A percentile compares a stretch with the other conserved stretches of the same genome.
These are phyloP conservation scores for Dasypus novemcinctus DNA, from an alignment of 2,113 vertebrate genomes.

Conservation along the genomic window DNA sequence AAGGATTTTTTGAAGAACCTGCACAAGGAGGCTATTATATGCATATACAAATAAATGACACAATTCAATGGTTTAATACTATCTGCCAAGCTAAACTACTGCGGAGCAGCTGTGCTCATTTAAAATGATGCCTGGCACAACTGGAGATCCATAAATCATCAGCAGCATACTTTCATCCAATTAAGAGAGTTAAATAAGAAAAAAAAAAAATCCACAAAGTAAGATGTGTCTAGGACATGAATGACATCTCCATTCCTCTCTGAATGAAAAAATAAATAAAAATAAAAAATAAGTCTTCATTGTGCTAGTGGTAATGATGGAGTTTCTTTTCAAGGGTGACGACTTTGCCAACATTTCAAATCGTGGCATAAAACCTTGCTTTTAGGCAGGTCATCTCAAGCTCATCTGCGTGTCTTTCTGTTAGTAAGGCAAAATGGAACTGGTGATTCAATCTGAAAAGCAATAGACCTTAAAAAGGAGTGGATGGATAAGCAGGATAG, in stretches of 20 bases:
- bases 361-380: conserved; percentile 40
- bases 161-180: conserved; percentile 84
- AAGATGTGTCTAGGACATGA: conserved; percentile 81
- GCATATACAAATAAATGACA: conserved; percentile 88
- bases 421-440: not conserved
- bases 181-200: conserved; percentile 81
- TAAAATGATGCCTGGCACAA: conserved; percentile 86
- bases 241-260: conserved; percentile 79
- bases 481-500: not conserved
- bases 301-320: conserved; percentile 36
- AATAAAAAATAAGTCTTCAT: conserved; percentile 63
- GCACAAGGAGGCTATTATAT: conserved; percentile 87
- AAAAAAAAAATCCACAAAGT: conserved; percentile 81
- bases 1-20: conserved; percentile 83
- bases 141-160: conserved; percentile 85
- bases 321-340: conserved; percentile 22
- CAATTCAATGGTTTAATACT: conserved; percentile 84
- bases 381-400: conserved; percentile 34
- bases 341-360: conserved; percentile 43
- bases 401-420: not conserved
- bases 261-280: conserved; percentile 73
- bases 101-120: conserved; percentile 87
- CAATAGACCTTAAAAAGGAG: not conserved
- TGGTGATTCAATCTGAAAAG: not conserved
- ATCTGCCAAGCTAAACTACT: conserved; percentile 89